Conservation (phyloP, 2,113 vertebrate species). For the Oostethus manadensis region DNA sequence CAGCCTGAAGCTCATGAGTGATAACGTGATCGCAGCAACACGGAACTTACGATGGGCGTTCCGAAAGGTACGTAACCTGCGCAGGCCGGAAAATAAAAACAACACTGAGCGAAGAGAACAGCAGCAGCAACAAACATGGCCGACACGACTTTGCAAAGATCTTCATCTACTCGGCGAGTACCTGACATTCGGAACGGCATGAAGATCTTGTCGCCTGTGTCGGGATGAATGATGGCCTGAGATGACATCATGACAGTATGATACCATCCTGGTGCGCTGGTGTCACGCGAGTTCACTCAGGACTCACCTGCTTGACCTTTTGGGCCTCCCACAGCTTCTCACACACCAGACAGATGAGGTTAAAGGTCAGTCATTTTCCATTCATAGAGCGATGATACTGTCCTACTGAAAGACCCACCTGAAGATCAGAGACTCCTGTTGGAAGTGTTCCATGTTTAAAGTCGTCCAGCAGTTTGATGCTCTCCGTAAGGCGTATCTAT, state of each 20-base stretch:
- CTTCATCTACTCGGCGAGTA: slow-evolving; percentile 64
- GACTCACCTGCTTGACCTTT: slow-evolving; percentile 93
- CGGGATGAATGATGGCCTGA: slow-evolving; percentile 96
- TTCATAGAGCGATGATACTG: background rate
- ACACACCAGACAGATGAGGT: background rate
- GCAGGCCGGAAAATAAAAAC: background rate
- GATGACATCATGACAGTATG: slow-evolving; percentile 56
- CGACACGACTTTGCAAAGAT: slow-evolving; percentile 41
- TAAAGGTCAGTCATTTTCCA: background rate
- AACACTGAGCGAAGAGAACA: slow-evolving; percentile 36
- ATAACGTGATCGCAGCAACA: background rate
- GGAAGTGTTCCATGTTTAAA: slow-evolving; percentile 82
- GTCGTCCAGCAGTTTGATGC: slow-evolving; percentile 87
- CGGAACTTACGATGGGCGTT: slow-evolving; percentile 93
- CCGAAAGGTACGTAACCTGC: slow-evolving; percentile 97
- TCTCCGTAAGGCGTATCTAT: slow-evolving; percentile 82
- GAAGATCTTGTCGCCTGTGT: slow-evolving; percentile 98
- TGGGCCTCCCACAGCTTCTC: slow-evolving; percentile 91
- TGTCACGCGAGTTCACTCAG: background rate
- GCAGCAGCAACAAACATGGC: slow-evolving; percentile 24
- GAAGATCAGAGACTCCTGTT: slow-evolving; percentile 80
- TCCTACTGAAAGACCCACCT: slow-evolving; percentile 69
- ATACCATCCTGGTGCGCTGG: slow-evolving; percentile 47
- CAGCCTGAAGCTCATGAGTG: slow-evolving; percentile 11
- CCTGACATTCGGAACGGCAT: slow-evolving; percentile 99